Percentiles rank a stretch among this genome's conserved stretches.
phyloP scores from a whole-genome alignment of 2,797 vertebrate species.

The Gadopsis bispinosus region DNA sequence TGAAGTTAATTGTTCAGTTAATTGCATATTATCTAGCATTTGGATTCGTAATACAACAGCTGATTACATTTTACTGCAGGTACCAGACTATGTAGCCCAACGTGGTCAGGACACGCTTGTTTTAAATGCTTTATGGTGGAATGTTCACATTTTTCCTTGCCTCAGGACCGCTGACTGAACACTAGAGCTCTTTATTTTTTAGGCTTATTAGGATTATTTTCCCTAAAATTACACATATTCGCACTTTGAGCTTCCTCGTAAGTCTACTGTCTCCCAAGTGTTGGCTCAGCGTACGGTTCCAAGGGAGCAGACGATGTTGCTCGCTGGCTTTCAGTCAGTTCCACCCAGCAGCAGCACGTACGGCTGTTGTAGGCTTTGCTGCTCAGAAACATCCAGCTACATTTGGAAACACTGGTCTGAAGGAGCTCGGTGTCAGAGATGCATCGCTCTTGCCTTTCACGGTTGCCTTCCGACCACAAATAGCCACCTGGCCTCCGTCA shows the following conservation, averaged over 20 bases:
- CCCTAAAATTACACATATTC: constrained; percentile 17
- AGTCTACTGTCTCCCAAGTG: constrained; percentile 27
- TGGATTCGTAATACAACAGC: constrained; percentile 53
- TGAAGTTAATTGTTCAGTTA: constrained; percentile 73
- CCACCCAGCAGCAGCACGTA: constrained; percentile 30
- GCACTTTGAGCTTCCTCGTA: constrained; percentile 21
- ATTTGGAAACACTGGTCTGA: constrained; percentile 7
- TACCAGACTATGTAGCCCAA: constrained; percentile 32
- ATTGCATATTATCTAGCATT: constrained; percentile 65
- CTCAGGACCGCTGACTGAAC: constrained; percentile 3
- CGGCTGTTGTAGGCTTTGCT: constrained; percentile 14
- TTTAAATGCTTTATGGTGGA: constrained; percentile 38
- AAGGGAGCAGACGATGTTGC: constrained; percentile 34
- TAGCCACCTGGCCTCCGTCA: neutral
- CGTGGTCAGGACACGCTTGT: constrained; percentile 19
- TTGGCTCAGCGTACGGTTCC: constrained; percentile 52
- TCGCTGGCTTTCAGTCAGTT: constrained; percentile 41
- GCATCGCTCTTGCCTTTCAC: neutral
- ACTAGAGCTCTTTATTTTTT: neutral
- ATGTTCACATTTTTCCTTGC: constrained; percentile 28
- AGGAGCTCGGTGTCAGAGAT: neutral
- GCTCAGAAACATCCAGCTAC: neutral
- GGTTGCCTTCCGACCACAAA: neutral
- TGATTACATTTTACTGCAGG: constrained; percentile 63
- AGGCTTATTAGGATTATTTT: constrained; percentile 27